phyloP scores from a whole-genome alignment of 2,888 invertebrate species.

The Watsonalla cultraria region DNA sequence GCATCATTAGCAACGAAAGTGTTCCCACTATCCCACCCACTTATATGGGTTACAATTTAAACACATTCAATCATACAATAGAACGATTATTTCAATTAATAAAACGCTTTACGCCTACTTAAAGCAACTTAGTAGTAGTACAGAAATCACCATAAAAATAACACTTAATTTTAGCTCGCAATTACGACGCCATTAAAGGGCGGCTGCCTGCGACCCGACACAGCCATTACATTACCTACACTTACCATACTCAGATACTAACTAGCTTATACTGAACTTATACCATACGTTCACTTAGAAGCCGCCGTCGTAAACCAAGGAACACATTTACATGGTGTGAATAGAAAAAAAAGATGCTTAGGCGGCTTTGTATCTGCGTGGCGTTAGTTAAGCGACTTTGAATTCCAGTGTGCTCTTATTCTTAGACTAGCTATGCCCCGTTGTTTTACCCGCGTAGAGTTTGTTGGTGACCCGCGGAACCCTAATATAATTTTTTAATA shows the following conservation, averaged over 20 bases:
- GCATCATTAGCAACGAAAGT: too few species aligned
- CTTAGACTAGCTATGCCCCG: conserved; percentile 10
- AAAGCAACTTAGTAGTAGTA: conserved; percentile 76
- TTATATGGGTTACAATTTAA: neutral
- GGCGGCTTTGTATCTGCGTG: conserved; percentile 25
- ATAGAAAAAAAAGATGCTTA: conserved; percentile 33
- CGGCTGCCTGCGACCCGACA: conserved; percentile 61
- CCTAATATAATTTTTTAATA: too few species aligned
- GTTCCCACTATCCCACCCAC: neutral
- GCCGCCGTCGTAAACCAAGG: conserved; percentile 55
- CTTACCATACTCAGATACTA: conserved; percentile 54
- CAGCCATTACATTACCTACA: conserved; percentile 66
- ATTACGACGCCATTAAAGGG: conserved; percentile 74
- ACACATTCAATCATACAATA: conserved; percentile 21
- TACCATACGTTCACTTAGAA: conserved; percentile 38
- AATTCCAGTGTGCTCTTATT: conserved; percentile 14
- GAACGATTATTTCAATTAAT: conserved; percentile 66
- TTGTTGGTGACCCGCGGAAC: too few species aligned
- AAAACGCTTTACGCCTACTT: conserved; percentile 73
- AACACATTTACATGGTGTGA: conserved; percentile 42
- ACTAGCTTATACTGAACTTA: conserved; percentile 40
- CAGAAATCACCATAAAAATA: conserved; percentile 78
- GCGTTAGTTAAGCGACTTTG: conserved; percentile 21
- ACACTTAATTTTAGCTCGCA: conserved; percentile 77
- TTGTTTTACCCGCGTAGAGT: too few species aligned